These are phyloP conservation scores for Pantelozetes paolii DNA, from an alignment of 2,888 invertebrate species.

Conservation along the genomic window DNA sequence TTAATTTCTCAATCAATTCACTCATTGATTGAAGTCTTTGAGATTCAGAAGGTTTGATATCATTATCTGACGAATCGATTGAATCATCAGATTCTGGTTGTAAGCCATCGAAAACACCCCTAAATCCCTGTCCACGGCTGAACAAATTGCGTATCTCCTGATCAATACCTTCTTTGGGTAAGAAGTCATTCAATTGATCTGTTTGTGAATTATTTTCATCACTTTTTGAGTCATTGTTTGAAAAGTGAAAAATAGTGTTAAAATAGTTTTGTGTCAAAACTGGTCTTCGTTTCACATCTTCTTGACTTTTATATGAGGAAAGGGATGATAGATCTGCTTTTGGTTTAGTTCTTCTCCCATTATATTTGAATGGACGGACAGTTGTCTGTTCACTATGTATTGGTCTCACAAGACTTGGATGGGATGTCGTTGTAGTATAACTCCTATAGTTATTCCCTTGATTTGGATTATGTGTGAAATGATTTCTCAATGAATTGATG, in stretches of 20 bases:
- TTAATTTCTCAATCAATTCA: not conserved
- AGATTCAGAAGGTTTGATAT: not conserved
- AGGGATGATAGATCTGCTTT: not conserved
- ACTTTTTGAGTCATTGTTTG: not conserved
- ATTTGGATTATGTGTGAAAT: not conserved
- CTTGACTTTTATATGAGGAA: not conserved
- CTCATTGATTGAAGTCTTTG: not conserved
- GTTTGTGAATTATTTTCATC: not conserved
- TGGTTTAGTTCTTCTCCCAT: not conserved
- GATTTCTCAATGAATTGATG: not conserved
- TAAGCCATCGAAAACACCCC: not conserved
- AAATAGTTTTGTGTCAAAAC: constrained; percentile 12
- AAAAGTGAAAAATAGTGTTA: not conserved
- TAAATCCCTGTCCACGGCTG: too few relatives aligned
- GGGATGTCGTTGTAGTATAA: not conserved
- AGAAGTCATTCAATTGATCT: too few relatives aligned
- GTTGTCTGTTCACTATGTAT: not conserved
- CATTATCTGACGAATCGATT: not conserved
- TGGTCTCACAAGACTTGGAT: not conserved
- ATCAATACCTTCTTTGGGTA: too few relatives aligned
- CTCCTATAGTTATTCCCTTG: not conserved
- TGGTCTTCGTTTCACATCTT: not conserved
- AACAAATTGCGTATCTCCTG: too few relatives aligned
- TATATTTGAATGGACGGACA: constrained; percentile 2
- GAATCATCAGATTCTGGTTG: not conserved